Evolutionary conservation across 2,888 invertebrate species (phyloP), one percentile per base, ranked within the genome.

Genomic region (Callinectes sapidus): DNA sequence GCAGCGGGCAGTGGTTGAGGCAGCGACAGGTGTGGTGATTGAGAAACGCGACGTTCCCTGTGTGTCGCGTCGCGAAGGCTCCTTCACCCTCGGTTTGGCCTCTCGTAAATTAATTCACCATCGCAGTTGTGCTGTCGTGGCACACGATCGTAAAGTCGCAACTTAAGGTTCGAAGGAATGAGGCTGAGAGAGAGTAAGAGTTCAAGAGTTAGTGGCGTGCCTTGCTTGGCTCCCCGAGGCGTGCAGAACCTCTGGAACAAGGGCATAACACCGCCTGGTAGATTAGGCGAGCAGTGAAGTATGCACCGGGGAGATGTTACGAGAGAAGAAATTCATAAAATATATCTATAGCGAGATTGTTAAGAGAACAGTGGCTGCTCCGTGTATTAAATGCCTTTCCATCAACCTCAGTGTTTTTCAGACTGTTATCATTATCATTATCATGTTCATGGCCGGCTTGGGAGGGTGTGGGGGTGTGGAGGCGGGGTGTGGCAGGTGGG

Each of bases 11-110:
- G 90, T 90, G 92, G 92, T 87, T 55, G 87, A 92, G 92, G 39
- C 87, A 85, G 92, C 92, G 92, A 92, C 90, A 92, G 92, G 92
- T 92, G 92, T 90, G 92, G 71, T 87, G 92, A 92, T 92, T 92
- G 92, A 92, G 92, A 87, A 90, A 90, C 92, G 85, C 85, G 90
- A 92, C 92, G 90, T 92, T 92, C 92, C 77, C 77, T 87, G 92
- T 90, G 90, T 87, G 86, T 77, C 71, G 87, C 61, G 92, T 92
- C 90, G 87, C 90, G 92, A 71, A 77, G 90, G 86, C 87, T 77
- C 81, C 86, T 81, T 85, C 87, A 87, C 85, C 90, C 90, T 90
- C 87, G 92, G 87, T 90, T 90, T 90, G 90, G 92, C 61, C 90
- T 66, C 92, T 92, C 92, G 92, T 92, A 92, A 92, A 92, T 92